Percentiles rank a stretch among this genome's conserved stretches.
phyloP scores from a whole-genome alignment of 1,140 invertebrate genomes.

The Heterodera schachtii region DNA sequence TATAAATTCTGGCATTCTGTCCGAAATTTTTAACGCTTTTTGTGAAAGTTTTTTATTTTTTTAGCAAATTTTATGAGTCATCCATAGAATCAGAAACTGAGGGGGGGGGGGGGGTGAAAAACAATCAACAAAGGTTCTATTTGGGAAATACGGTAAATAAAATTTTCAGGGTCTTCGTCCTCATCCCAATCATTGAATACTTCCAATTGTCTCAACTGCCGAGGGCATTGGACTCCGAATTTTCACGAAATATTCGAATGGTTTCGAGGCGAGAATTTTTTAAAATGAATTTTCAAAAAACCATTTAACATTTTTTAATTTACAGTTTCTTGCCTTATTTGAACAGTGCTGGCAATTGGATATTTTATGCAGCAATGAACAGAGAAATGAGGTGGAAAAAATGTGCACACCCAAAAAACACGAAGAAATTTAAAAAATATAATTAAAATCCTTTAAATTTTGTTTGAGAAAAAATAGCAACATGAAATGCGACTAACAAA shows the following conservation, averaged over 20 bases:
- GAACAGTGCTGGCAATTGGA: slow-evolving; percentile 56
- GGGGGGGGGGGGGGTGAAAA: too few relatives aligned
- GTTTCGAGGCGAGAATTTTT: slow-evolving; percentile 37
- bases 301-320: not conserved
- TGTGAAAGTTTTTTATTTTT: not conserved
- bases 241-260: slow-evolving; percentile 46
- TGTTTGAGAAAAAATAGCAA: too few relatives aligned
- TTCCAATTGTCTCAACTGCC: slow-evolving; percentile 38
- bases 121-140: not conserved
- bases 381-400: slow-evolving; percentile 23
- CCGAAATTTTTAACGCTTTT: too few relatives aligned
- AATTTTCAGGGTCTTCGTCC: slow-evolving; percentile 35
- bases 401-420: not conserved
- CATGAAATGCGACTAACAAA: too few relatives aligned
- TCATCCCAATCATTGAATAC: slow-evolving; percentile 50
- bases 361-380: slow-evolving; percentile 53
- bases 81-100: too few relatives aligned
- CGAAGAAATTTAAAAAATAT: too few relatives aligned
- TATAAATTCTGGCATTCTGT: too few relatives aligned
- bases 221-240: slow-evolving; percentile 21
- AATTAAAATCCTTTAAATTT: too few relatives aligned
- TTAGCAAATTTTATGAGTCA: not conserved
- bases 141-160: not conserved
- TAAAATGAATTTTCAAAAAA: slow-evolving; percentile 16
- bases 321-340: slow-evolving; percentile 53